Percentiles rank a stretch among this genome's conserved stretches.
These are phyloP conservation scores for Acanthaster planci DNA, from an alignment of 35 echinoderm and acorn worm genomes.

Conservation along the genomic window DNA sequence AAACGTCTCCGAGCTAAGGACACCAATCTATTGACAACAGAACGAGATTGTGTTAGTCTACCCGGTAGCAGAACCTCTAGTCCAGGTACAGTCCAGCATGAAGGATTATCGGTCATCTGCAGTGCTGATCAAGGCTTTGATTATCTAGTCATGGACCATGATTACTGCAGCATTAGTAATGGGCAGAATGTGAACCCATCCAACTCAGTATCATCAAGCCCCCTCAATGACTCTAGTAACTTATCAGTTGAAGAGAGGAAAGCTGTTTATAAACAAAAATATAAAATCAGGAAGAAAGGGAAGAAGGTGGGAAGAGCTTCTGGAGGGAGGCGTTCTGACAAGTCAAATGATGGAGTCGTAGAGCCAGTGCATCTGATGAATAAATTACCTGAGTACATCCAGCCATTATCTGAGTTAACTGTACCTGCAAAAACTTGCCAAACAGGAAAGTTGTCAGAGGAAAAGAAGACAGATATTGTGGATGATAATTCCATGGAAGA, in stretches of 20 bases:
- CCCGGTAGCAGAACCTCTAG: constrained; percentile 23
- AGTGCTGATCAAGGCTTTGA: constrained; percentile 20
- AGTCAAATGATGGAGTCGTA: background rate
- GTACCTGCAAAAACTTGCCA: background rate
- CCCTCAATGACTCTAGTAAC: background rate
- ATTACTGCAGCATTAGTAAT: constrained; percentile 21
- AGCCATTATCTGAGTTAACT: background rate
- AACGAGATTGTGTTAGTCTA: constrained; percentile 15
- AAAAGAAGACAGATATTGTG: background rate
- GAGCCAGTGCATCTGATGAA: background rate
- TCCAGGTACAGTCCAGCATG: background rate
- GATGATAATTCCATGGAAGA: background rate
- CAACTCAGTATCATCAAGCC: background rate
- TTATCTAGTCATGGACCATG: constrained; percentile 39
- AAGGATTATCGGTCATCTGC: background rate
- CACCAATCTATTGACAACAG: background rate
- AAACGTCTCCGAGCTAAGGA: constrained; percentile 27
- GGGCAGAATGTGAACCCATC: background rate
- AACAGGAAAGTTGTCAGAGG: background rate
- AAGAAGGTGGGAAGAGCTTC: background rate
- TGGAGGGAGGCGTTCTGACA: background rate
- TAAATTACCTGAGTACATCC: constrained; percentile 15
- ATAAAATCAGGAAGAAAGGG: constrained; percentile 4
- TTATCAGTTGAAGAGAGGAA: background rate
- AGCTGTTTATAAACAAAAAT: constrained; percentile 18